Conservation (phyloP, 2,113 vertebrate genomes). For the Dromaius novaehollandiae region DNA sequence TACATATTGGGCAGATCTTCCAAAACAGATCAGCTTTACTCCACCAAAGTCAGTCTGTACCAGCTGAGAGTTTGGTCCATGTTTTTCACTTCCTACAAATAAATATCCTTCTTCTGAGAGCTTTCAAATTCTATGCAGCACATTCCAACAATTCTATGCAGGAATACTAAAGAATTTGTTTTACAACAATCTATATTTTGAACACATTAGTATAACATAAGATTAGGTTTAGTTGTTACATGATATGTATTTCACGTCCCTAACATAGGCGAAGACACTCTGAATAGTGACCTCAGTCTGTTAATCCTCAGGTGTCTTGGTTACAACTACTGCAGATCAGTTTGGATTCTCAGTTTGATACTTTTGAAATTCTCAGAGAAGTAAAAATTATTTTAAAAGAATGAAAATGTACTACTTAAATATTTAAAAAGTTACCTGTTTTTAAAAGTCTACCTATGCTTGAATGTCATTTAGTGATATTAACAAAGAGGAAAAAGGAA, state of each 20-base stretch:
- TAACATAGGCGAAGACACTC: not conserved
- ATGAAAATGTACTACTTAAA: not conserved
- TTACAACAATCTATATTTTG: not conserved
- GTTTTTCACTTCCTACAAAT: not conserved
- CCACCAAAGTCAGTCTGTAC: not conserved
- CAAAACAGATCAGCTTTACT: not conserved
- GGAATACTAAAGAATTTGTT: not conserved
- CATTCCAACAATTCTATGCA: not conserved
- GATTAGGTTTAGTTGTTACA: not conserved
- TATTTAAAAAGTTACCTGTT: not conserved
- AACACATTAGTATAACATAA: not conserved
- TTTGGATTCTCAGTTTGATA: not conserved
- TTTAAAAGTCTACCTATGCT: not conserved
- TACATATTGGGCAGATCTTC: not conserved
- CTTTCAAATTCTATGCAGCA: not conserved
- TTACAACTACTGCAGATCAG: not conserved
- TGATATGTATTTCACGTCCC: not conserved
- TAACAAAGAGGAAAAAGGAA: not conserved
- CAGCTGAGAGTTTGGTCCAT: not conserved
- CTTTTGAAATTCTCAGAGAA: not conserved
- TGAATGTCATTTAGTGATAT: not conserved
- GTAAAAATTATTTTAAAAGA: not conserved
- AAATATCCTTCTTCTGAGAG: not conserved
- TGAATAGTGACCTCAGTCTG: not conserved
- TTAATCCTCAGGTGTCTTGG: not conserved